Conservation (phyloP, 2,113 vertebrate genomes). For the Plecotus auritus region DNA sequence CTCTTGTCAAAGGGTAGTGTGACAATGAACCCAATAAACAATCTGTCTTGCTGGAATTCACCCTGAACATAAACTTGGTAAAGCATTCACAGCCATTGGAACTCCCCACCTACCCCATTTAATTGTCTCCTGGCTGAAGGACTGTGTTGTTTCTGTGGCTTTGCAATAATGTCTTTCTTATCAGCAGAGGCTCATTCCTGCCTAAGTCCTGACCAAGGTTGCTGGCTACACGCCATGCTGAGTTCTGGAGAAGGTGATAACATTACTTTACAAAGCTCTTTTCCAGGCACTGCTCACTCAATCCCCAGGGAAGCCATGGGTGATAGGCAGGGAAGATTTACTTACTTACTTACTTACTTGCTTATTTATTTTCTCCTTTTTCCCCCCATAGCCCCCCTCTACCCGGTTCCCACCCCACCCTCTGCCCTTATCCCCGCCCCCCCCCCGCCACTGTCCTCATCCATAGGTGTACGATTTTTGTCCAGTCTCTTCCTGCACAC, state of each 20-base stretch:
- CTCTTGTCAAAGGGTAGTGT: conserved; percentile 36
- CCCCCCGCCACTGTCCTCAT: no score
- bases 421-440: no score
- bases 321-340: conserved; percentile 8
- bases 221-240: conserved; percentile 38
- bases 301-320: background rate
- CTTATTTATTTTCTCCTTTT: no score
- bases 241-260: conserved; percentile 66
- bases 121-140: conserved; percentile 78
- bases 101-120: conserved; percentile 71
- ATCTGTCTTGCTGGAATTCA: conserved; percentile 70
- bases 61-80: conserved; percentile 76
- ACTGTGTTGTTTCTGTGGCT: conserved; percentile 80
- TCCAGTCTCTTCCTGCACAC: no score
- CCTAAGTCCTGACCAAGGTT: conserved; percentile 71
- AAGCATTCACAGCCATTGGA: conserved; percentile 75
- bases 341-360: no score
- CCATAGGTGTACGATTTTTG: no score
- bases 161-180: conserved; percentile 79
- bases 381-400: no score
- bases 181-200: conserved; percentile 77
- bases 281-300: conserved; percentile 3
- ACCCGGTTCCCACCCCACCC: no score
- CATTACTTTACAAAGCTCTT: conserved; percentile 21
- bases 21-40: conserved; percentile 30